phyloP scores from a whole-genome alignment of 2,113 vertebrate genomes.

The Zosterops japonicus region DNA sequence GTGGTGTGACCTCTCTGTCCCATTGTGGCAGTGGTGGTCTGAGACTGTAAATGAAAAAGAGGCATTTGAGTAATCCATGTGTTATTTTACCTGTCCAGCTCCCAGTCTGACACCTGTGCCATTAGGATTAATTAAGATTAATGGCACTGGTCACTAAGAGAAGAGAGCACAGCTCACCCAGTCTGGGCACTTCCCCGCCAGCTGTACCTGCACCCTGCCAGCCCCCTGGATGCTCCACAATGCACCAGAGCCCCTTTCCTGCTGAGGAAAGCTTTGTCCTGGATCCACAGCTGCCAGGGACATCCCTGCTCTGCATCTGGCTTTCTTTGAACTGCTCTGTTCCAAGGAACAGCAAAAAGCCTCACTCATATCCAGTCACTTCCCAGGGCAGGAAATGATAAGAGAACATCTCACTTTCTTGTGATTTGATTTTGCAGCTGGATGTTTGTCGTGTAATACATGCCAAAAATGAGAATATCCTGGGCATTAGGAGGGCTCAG shows the following conservation, averaged over 20 bases:
- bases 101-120: neutral
- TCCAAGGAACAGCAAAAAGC: neutral
- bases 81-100: neutral
- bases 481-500: neutral
- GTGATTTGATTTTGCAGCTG: neutral
- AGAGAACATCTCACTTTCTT: neutral
- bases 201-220: neutral
- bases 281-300: neutral
- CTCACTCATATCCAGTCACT: neutral
- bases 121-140: neutral
- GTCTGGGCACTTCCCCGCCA: neutral
- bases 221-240: neutral
- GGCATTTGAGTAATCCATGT: neutral
- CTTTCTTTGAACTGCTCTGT: neutral
- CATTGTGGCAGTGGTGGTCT: neutral
- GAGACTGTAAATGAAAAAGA: neutral
- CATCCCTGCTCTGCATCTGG: neutral
- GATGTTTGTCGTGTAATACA: neutral
- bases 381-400: neutral
- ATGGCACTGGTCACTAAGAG: neutral
- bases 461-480: conserved; percentile 8
- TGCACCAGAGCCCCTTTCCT: neutral
- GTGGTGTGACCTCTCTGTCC: neutral
- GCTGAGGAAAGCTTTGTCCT: neutral
- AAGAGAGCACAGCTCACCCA: neutral